phyloP scores from a whole-genome alignment of 2,888 invertebrate genomes.

The Timema podura region DNA sequence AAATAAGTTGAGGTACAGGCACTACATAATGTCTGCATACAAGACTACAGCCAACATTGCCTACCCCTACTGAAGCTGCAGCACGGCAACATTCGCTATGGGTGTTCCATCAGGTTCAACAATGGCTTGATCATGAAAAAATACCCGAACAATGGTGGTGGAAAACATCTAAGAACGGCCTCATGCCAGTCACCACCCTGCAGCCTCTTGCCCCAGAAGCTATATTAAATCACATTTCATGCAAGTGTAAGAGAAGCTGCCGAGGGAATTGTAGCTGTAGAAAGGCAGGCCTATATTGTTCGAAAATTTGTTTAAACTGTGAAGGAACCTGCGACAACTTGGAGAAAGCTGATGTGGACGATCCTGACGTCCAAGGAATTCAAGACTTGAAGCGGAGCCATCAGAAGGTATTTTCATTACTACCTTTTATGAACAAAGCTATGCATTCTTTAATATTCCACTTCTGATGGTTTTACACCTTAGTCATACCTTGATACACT shows the following conservation, averaged over 20 bases:
- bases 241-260: slow-evolving; percentile 8
- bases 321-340: background rate
- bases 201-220: background rate
- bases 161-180: slow-evolving; percentile 3
- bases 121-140: background rate
- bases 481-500: too few species aligned
- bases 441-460: background rate
- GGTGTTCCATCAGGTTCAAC: slow-evolving; percentile 3
- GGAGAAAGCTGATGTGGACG: background rate
- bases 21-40: too few species aligned
- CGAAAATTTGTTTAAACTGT: background rate
- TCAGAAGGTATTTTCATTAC: slow-evolving; percentile 6
- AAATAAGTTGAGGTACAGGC: too few species aligned
- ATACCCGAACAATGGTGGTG: background rate
- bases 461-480: background rate
- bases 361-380: background rate
- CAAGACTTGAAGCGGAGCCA: background rate
- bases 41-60: background rate
- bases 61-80: slow-evolving; percentile 13
- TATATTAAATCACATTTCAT: background rate
- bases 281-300: background rate
- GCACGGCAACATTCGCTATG: slow-evolving; percentile 15
- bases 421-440: background rate
- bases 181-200: slow-evolving; percentile 6
- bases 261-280: background rate